A percentile compares a stretch with the other conserved stretches of the same genome.
Conservation (phyloP, 2,888 invertebrate genomes). For the Pantelozetes paolii region DNA sequence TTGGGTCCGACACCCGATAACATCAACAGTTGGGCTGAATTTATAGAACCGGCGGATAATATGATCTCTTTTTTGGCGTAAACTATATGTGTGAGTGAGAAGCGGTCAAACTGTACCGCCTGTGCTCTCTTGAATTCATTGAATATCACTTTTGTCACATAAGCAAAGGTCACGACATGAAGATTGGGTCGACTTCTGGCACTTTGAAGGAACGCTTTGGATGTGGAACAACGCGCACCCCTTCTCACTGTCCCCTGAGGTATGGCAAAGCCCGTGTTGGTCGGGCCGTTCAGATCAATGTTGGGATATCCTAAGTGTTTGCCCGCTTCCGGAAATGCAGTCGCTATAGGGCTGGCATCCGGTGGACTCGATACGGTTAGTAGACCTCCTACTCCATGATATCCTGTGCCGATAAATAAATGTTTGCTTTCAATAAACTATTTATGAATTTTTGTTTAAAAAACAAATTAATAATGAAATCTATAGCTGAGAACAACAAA, state of each 20-base stretch:
- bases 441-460: neutral
- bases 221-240: slow-evolving; percentile 80
- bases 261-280: slow-evolving; percentile 78
- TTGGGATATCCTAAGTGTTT: slow-evolving; percentile 46
- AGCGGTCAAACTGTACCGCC: slow-evolving; percentile 50
- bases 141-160: slow-evolving; percentile 63
- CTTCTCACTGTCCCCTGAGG: slow-evolving; percentile 81
- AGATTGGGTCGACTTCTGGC: slow-evolving; percentile 73
- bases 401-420: slow-evolving; percentile 39
- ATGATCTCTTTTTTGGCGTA: slow-evolving; percentile 54
- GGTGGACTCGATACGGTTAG: slow-evolving; percentile 46
- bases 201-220: slow-evolving; percentile 79
- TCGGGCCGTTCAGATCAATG: slow-evolving; percentile 74
- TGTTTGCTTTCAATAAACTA: neutral
- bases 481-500: neutral
- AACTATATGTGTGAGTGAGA: slow-evolving; percentile 47
- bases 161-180: slow-evolving; percentile 75
- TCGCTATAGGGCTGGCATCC: slow-evolving; percentile 46
- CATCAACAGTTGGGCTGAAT: slow-evolving; percentile 58
- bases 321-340: slow-evolving; percentile 47
- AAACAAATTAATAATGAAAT: neutral
- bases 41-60: slow-evolving; percentile 56
- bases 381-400: slow-evolving; percentile 47
- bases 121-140: slow-evolving; percentile 49
- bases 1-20: slow-evolving; percentile 55